These are phyloP conservation scores for Auanema freiburgensis DNA, from an alignment of 2,888 invertebrate species.

Conservation along the genomic window DNA sequence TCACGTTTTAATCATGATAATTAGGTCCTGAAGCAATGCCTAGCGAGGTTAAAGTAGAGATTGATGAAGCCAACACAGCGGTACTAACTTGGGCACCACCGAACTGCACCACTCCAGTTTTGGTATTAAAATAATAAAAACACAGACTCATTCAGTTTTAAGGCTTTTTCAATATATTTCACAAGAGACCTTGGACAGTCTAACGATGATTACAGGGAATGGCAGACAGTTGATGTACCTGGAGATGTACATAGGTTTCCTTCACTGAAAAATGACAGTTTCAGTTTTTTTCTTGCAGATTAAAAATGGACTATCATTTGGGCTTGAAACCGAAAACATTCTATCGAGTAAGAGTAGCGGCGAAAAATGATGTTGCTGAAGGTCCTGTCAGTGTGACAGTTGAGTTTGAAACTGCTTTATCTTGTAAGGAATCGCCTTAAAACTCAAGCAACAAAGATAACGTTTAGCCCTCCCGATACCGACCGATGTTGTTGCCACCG, in stretches of 20 bases:
- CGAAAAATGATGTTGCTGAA: constrained; percentile 34
- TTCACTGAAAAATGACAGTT: too few relatives aligned
- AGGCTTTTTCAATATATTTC: constrained; percentile 42
- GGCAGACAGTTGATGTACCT: constrained; percentile 33
- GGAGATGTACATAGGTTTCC: constrained; percentile 11
- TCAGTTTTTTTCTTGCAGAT: constrained; percentile 14
- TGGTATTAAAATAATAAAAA: constrained; percentile 19
- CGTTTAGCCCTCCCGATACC: constrained; percentile 42
- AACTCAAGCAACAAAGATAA: neutral
- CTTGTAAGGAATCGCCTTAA: constrained; percentile 18
- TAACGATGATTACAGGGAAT: constrained; percentile 37
- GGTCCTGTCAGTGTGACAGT: constrained; percentile 37
- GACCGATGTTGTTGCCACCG: constrained; percentile 36
- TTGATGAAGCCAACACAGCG: constrained; percentile 44
- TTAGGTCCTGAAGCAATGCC: constrained; percentile 38
- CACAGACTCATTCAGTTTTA: constrained; percentile 6
- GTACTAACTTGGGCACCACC: constrained; percentile 38
- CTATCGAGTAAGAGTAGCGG: constrained; percentile 40
- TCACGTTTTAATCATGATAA: neutral
- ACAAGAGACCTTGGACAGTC: constrained; percentile 40
- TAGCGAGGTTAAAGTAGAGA: constrained; percentile 24
- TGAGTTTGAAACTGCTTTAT: constrained; percentile 45
- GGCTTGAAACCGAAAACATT: constrained; percentile 46
- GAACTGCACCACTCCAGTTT: constrained; percentile 32
- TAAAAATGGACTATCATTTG: constrained; percentile 33